These are phyloP conservation scores for Anas bernieri DNA, from an alignment of 2,797 vertebrate genomes.

Conservation along the genomic window DNA sequence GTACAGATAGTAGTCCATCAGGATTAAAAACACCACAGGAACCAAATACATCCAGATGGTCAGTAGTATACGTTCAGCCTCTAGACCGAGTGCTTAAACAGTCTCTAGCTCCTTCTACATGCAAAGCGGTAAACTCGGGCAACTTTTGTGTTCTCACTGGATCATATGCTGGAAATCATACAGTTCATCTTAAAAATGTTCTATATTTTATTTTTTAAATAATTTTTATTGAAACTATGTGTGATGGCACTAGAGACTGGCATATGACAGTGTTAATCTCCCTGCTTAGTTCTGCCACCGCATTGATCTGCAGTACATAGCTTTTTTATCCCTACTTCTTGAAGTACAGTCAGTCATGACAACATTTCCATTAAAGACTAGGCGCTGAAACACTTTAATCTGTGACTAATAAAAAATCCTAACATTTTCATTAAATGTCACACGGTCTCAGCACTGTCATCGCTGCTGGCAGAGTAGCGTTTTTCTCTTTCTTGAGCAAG, in stretches of 20 bases:
- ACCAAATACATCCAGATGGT: neutral
- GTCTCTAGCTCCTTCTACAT: neutral
- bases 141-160: neutral
- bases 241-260: neutral
- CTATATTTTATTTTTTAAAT: conserved; percentile 10
- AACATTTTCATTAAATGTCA: conserved; percentile 41
- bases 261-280: neutral
- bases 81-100: neutral
- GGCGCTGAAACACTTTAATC: conserved; percentile 7
- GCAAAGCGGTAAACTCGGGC: neutral
- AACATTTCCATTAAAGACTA: conserved; percentile 34
- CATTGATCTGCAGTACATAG: neutral
- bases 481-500: neutral
- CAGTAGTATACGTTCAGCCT: neutral
- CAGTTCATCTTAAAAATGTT: neutral
- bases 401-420: conserved; percentile 22
- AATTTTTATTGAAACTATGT: conserved; percentile 30
- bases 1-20: neutral
- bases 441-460: neutral
- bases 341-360: conserved; percentile 32
- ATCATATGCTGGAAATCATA: neutral
- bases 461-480: neutral
- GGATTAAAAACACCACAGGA: neutral
- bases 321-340: conserved; percentile 42
- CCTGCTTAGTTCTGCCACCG: conserved; percentile 11